Base-by-base conservation (phyloP, 2,888 invertebrate species). In the Aleiodes alternator region DNA sequence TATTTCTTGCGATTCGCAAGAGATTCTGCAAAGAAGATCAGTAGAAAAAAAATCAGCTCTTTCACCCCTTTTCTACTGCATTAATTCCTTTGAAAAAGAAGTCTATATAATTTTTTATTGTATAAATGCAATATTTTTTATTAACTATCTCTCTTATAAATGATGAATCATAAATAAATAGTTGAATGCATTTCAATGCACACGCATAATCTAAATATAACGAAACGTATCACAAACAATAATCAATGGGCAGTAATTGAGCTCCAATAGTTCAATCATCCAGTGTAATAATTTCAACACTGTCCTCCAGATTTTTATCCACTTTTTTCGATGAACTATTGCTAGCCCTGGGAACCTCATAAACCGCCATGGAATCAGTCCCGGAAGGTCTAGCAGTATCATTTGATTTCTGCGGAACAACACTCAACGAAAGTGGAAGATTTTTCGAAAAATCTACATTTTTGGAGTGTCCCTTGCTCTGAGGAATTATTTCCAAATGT, bases 401-500 rank as follows among this genome's bases (percentile, higher is more conserved):
- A 0, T 80, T 29, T 1, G 82, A 56, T 56, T 86, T 87, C 51
- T 86, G 86, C 0, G 84, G 79, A 4, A 84, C 79, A 5, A 86
- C 82, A 55, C 76, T 84, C 14, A 85, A 66, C 7, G 85, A 79
- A 0, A 73, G 55, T 0, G 86, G 79, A 23, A 86, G 48, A 75
- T 80, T 86, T 55, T 87, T 87, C 6, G 83, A 16, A 29, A 82
- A 87, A 57, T 87, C 87, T 0, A 84, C 76, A 4, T 81, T 29
- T 29, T 85, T 86, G 3, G 77, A 71, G n/a, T 83, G 82, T 34
- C 78, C 76, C 56, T 86, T 86, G 38, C 87, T 87, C 68, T 86
- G 86, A 1, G 89, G 89, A 78, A 89, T 88, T 38, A 89, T 89
- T 69, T 89, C 89, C 34, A 89, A 79, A 73, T 88, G 87, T 0